phyloP scores from a whole-genome alignment of 2,113 vertebrate species.

The Ciconia boyciana region DNA sequence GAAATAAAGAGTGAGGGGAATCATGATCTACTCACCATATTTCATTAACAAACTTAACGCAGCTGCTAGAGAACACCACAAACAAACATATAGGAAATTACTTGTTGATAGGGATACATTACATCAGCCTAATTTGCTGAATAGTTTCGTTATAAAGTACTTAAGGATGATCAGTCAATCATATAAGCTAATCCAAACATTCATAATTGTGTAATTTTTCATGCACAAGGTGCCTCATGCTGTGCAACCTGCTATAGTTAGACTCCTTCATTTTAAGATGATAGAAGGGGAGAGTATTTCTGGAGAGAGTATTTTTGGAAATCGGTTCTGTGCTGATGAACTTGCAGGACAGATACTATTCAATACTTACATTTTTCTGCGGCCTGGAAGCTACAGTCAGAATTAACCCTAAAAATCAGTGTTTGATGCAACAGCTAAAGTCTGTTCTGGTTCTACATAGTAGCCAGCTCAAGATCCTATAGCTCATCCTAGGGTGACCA shows the following conservation, averaged over 20 bases:
- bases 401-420: background rate
- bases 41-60: slow-evolving; percentile 21
- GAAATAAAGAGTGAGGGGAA: slow-evolving; percentile 47
- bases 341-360: background rate
- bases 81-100: slow-evolving; percentile 52
- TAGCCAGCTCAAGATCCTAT: background rate
- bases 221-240: background rate
- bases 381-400: background rate
- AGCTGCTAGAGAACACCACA: slow-evolving; percentile 23
- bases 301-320: background rate
- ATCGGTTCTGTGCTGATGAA: background rate
- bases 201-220: slow-evolving; percentile 14
- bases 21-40: background rate
- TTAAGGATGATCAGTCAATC: slow-evolving; percentile 36
- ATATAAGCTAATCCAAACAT: slow-evolving; percentile 31
- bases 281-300: background rate
- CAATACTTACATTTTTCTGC: background rate
- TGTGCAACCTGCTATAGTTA: background rate
- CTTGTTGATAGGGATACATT: slow-evolving; percentile 21
- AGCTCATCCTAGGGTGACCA: background rate
- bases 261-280: background rate
- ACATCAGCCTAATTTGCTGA: slow-evolving; percentile 38
- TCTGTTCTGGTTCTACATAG: background rate
- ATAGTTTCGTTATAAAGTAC: slow-evolving; percentile 6
- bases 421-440: background rate